Evolutionary conservation across 2,113 vertebrate species (phyloP).

Genomic region (Nycticebus coucang): DNA sequence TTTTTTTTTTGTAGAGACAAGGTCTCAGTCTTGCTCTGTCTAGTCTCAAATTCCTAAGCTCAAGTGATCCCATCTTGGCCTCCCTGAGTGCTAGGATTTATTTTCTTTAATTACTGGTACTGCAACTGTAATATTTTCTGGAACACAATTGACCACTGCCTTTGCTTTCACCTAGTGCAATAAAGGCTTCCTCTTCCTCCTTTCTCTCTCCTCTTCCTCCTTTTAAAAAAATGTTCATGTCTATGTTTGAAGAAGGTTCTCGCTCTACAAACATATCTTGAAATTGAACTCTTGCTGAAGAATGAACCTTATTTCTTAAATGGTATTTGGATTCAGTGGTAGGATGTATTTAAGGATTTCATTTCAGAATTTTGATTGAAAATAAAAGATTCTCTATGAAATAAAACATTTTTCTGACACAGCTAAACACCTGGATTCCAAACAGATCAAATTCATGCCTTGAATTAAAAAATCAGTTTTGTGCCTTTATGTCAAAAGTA

Average conservation of each 20-base stretch:
- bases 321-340: conserved; percentile 40
- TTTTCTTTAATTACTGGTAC: neutral
- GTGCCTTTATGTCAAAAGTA: conserved; percentile 76
- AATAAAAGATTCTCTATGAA: conserved; percentile 73
- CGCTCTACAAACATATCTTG: conserved; percentile 50
- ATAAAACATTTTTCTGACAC: conserved; percentile 68
- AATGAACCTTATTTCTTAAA: conserved; percentile 60
- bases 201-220: neutral
- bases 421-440: conserved; percentile 70
- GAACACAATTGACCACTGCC: neutral
- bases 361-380: conserved; percentile 69
- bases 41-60: no score
- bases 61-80: no score
- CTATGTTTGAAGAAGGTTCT: conserved; percentile 47
- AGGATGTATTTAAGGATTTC: conserved; percentile 68
- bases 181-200: neutral
- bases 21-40: no score
- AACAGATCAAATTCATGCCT: conserved; percentile 72
- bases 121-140: neutral
- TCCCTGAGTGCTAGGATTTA: neutral
- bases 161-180: neutral
- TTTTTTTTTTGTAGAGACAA: no score
- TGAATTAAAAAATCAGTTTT: conserved; percentile 75
- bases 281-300: conserved; percentile 63
- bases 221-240: conserved; percentile 5